phyloP scores from a whole-genome alignment of 2,797 vertebrate genomes.

The Oophaga sylvatica region DNA sequence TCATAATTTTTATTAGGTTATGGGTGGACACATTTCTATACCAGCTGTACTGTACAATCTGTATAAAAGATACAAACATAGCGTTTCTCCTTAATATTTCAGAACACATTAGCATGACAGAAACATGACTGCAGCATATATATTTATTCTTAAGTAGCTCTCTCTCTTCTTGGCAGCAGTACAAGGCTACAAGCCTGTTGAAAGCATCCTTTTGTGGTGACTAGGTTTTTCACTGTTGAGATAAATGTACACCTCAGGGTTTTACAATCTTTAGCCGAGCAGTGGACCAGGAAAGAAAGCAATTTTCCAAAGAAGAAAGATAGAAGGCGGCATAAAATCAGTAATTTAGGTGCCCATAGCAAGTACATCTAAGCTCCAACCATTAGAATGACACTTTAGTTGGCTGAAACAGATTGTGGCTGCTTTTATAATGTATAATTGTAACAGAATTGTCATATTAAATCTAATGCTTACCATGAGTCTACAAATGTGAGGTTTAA shows the following conservation, averaged over 20 bases:
- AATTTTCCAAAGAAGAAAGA: constrained; percentile 53
- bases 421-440: constrained; percentile 25
- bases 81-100: not conserved
- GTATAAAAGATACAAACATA: not conserved
- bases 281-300: constrained; percentile 58
- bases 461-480: not conserved
- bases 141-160: constrained; percentile 40
- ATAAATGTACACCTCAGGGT: constrained; percentile 59
- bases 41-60: not conserved
- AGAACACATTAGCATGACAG: constrained; percentile 13
- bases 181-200: constrained; percentile 30
- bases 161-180: constrained; percentile 34
- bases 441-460: constrained; percentile 31
- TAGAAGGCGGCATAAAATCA: constrained; percentile 49
- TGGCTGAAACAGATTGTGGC: constrained; percentile 30
- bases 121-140: not conserved
- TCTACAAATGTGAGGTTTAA: not conserved
- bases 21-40: not conserved
- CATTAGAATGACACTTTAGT: constrained; percentile 44
- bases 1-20: too few species aligned
- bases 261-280: constrained; percentile 61
- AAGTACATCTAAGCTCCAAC: constrained; percentile 37
- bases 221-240: constrained; percentile 55
- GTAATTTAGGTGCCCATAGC: constrained; percentile 44
- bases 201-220: constrained; percentile 45